Base-by-base conservation (phyloP, 2,888 invertebrate species). In the Pharmacophagus antenor region DNA sequence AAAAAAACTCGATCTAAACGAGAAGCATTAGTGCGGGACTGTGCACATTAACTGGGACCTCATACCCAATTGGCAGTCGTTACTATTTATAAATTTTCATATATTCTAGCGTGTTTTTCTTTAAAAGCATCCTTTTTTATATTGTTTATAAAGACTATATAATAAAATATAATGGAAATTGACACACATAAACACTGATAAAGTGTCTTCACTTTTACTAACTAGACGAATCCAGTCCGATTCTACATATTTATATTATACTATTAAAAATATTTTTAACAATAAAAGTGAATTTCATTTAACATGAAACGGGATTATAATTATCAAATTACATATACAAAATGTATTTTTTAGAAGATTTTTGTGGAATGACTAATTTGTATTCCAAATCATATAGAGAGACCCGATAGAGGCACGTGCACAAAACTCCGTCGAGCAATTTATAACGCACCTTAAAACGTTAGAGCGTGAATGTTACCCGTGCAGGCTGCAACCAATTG, bases 1-100 rank as follows among this genome's bases (percentile, higher is more conserved):
- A 57, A 57, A 56, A 58, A 58, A 57, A 46, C 46, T 52, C 21
- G 51, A 44, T 31, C 50, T 20, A 10, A 21, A 5, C 31, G 18
- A 37, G 31, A 21, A n/a, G 17, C 58, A 58, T 52, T 52, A 22
- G 17, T 22, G 31, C 12, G 37, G 46, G 21, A 25, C 50, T 27
- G 25, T 27, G 2, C n/a, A 22, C 27, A 51, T 27, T 41, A 25
- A 21, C 25, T 51, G 57, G 42, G 12, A 20, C 3, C 12, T 3
- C 15, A 15, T 8, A 37, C 7, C 4, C 6, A 20, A 46, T 46
- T 8, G 8, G 21, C 46, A 46, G 21, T 31, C 31, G 15, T 31
- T 12, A 10, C 31, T 31, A 10, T 31, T 15, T 31, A 15, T 31
- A 31, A 31, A 10, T 31, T 31, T 3, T 7, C 15, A 31, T 31